Base-by-base conservation (phyloP, 2,888 invertebrate genomes). In the Xylota segnis region DNA sequence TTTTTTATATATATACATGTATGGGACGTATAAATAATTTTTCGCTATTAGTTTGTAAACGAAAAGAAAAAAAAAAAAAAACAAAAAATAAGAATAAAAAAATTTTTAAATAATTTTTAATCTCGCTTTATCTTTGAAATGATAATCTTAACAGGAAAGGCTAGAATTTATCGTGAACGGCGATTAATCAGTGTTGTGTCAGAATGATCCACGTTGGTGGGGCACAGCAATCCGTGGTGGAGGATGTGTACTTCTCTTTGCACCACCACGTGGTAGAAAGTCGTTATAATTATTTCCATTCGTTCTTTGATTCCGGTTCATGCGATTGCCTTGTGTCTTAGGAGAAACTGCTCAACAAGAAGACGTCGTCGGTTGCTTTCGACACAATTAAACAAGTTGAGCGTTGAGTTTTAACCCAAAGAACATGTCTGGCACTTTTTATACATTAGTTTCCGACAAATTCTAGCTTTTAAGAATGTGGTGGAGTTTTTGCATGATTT, bases 31-130 rank as follows among this genome's bases (percentile, higher is more conserved):
- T 79, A 74, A 82, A 83, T 82, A 56, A 79, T 75, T 79, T 76
- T 82, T 86, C 61, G 76, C 82, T 84, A 82, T 82, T 86, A 86
- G 82, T 86, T 86, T 86, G 86, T 86, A 86, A 86, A 86, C 68
- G 81, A 86, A 82, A 82, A 84, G n/a, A 56, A 63, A 59, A 86
- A 82, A 82, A 84, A n/a, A 56, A 63, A 59, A 71, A 72, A n/a
- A 75, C 65, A 52, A 58, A 70, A 75, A 83, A 75, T 32, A 84
- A 81, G 68, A 83, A 74, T 65, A 84, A 86, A 76, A 68, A 75
- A 54, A 50, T 82, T 82, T 86, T 76, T 77, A 86, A 86, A 77
- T 72, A 72, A 82, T 75, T 75, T 74, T 66, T 50, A 58, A 72
- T 40, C 68, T 61, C 47, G 71, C 56, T 79, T 78, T 79, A 79